Evolutionary conservation across 2,888 invertebrate species (phyloP).

Genomic region (Nemotelus pantherinus): DNA sequence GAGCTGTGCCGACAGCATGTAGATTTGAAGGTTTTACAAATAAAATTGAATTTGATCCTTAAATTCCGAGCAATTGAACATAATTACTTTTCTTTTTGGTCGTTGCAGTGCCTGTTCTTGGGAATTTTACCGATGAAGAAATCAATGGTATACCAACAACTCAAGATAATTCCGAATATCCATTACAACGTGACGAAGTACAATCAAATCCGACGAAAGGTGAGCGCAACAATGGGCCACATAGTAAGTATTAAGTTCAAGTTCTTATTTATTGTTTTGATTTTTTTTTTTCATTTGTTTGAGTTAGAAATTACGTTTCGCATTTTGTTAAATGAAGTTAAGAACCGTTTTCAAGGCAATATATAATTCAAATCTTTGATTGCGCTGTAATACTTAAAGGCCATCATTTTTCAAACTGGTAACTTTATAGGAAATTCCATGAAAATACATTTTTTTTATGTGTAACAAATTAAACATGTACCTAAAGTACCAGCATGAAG

Average conservation of each 20-base stretch:
- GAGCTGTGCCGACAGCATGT: too few species aligned
- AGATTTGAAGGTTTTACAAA: too few species aligned
- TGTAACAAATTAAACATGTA: too few species aligned
- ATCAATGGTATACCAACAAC: slow-evolving; percentile 61
- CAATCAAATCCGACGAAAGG: slow-evolving; percentile 70
- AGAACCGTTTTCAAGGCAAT: too few species aligned
- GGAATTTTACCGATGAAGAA: slow-evolving; percentile 74
- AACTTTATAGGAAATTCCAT: too few species aligned
- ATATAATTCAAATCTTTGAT: too few species aligned
- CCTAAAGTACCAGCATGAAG: too few species aligned
- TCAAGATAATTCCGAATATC: slow-evolving; percentile 70
- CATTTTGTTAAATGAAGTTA: slow-evolving; percentile 17
- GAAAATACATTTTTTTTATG: too few species aligned
- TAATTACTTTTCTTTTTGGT: neutral
- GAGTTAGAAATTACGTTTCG: slow-evolving; percentile 55
- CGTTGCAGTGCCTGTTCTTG: slow-evolving; percentile 68
- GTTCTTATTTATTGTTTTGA: slow-evolving; percentile 3
- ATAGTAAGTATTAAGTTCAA: slow-evolving; percentile 57
- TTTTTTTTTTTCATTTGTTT: slow-evolving; percentile 59
- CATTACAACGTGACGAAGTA: slow-evolving; percentile 75
- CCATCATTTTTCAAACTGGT: too few species aligned
- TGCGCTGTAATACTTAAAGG: neutral
- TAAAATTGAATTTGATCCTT: too few species aligned
- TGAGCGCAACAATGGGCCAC: slow-evolving; percentile 65
- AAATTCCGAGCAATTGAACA: too few species aligned